These are phyloP conservation scores for Meloidogyne floridensis DNA, from an alignment of 1,140 invertebrate species.

Conservation along the genomic window DNA sequence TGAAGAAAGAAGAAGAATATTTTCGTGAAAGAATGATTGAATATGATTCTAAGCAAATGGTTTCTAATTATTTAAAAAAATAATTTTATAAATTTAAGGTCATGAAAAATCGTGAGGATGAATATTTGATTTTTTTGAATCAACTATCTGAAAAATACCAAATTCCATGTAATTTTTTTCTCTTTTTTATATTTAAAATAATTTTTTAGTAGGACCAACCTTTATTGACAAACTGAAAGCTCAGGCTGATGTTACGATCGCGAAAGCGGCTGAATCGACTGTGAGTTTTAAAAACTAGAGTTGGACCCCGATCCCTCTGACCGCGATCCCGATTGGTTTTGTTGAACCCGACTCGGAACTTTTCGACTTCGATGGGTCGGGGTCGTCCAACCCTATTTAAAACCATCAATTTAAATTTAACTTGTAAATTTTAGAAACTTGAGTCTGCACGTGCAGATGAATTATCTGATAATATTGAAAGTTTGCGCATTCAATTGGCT, in stretches of 20 bases:
- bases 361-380: too few relatives aligned
- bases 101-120: slow-evolving; percentile 25
- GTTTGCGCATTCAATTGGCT: not conserved
- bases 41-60: slow-evolving; percentile 32
- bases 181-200: slow-evolving; percentile 1
- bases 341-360: too few relatives aligned
- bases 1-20: slow-evolving; percentile 29
- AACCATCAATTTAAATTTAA: too few relatives aligned
- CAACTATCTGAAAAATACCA: slow-evolving; percentile 24
- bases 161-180: slow-evolving; percentile 18
- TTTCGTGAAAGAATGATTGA: slow-evolving; percentile 30
- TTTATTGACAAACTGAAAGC: slow-evolving; percentile 21
- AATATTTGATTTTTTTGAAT: slow-evolving; percentile 20
- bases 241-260: not conserved
- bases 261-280: not conserved
- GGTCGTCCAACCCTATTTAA: too few relatives aligned
- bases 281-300: slow-evolving; percentile 7
- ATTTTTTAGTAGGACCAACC: not conserved
- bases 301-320: too few relatives aligned
- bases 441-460: not conserved
- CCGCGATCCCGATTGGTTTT: too few relatives aligned
- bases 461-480: slow-evolving; percentile 19
- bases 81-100: slow-evolving; percentile 20
- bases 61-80: not conserved
- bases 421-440: not conserved